phyloP scores from a whole-genome alignment of 1,140 invertebrate genomes.

The Papilio polytes region DNA sequence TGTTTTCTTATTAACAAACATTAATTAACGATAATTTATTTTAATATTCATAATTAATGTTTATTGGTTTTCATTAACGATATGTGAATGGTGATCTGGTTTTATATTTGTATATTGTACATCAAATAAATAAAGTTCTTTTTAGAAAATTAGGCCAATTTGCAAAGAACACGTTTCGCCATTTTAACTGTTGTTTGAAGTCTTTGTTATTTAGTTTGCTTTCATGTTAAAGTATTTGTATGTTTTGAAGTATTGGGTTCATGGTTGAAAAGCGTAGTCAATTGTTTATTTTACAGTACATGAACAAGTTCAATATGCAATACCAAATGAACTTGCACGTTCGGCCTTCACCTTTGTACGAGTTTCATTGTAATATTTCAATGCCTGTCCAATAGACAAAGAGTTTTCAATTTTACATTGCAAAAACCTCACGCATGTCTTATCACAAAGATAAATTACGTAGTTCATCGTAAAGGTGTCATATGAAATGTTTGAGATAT shows the following conservation, averaged over 20 bases:
- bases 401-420: background rate
- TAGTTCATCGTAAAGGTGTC: background rate
- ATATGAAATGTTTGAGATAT: slow-evolving; percentile 37
- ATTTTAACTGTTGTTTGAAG: slow-evolving; percentile 10
- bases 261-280: background rate
- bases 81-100: background rate
- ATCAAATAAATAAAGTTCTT: too few species aligned
- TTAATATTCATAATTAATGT: background rate
- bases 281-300: background rate
- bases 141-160: too few species aligned
- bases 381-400: background rate
- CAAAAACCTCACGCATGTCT: background rate
- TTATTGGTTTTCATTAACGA: background rate
- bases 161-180: background rate
- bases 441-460: background rate
- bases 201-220: background rate
- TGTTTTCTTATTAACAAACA: slow-evolving; percentile 16
- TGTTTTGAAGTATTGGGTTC: background rate
- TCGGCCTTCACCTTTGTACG: background rate
- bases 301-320: slow-evolving; percentile 1
- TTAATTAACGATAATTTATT: slow-evolving; percentile 11
- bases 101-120: background rate
- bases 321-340: background rate
- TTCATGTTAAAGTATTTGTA: background rate
- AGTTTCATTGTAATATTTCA: background rate